phyloP scores from a whole-genome alignment of 2,797 vertebrate species.

The Anguilla marmorata region DNA sequence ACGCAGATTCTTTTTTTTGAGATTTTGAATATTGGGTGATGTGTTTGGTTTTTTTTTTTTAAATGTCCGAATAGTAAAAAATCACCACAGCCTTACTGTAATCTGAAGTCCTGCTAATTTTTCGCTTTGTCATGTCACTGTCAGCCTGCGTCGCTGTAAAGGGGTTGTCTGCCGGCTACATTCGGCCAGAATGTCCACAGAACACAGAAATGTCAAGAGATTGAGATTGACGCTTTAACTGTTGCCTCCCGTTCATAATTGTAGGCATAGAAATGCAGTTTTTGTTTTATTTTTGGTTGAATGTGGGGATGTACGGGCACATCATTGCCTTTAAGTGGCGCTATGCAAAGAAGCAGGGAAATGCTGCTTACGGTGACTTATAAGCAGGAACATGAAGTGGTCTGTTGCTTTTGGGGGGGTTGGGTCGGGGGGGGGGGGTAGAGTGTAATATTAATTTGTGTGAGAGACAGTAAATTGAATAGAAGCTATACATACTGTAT shows the following conservation, averaged over 20 bases:
- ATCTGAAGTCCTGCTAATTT: slow-evolving; percentile 36
- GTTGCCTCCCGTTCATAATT: slow-evolving; percentile 78
- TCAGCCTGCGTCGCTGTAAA: slow-evolving; percentile 69
- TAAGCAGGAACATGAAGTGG: slow-evolving; percentile 73
- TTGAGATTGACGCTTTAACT: slow-evolving; percentile 77
- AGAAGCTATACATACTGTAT: slow-evolving; percentile 98
- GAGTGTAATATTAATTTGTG: slow-evolving; percentile 68
- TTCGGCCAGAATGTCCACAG: slow-evolving; percentile 67
- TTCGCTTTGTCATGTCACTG: slow-evolving; percentile 55
- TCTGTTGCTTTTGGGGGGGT: slow-evolving; percentile 56
- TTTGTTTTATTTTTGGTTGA: slow-evolving; percentile 74
- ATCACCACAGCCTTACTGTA: slow-evolving; percentile 90
- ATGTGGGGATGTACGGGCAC: slow-evolving; percentile 45
- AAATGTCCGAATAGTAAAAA: slow-evolving; percentile 36
- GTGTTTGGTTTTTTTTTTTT: slow-evolving; percentile 42
- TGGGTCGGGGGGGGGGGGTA: slow-evolving; percentile 20
- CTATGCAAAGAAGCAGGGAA: slow-evolving; percentile 72
- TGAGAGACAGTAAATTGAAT: slow-evolving; percentile 69
- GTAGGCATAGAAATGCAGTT: slow-evolving; percentile 67
- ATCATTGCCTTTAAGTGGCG: slow-evolving; percentile 75
- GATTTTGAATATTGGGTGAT: slow-evolving; percentile 65
- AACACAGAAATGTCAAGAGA: slow-evolving; percentile 61
- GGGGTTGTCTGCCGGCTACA: background rate
- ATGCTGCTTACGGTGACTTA: slow-evolving; percentile 66
- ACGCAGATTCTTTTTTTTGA: slow-evolving; percentile 47